Evolutionary conservation across 30 jellyfish, hydroid and myxozoan genomes (phyloP).

Genomic region (Turritopsis rubra): DNA sequence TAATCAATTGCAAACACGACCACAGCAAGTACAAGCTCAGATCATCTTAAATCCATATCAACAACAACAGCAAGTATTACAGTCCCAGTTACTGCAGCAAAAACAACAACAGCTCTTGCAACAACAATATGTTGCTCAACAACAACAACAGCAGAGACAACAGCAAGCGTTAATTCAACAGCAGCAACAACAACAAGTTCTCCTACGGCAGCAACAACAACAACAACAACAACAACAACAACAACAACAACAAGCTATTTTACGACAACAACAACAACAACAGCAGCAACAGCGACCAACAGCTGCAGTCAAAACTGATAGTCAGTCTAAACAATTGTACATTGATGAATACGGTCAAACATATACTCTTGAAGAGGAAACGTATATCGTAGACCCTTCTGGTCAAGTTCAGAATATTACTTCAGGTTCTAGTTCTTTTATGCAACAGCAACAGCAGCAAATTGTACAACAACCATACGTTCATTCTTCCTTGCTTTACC

Average conservation of each 20-base stretch:
- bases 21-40: background rate
- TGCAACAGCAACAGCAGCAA: conserved; percentile 31
- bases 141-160: conserved; percentile 36
- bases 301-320: background rate
- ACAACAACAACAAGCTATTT: conserved; percentile 13
- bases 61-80: conserved; percentile 13
- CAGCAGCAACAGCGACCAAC: background rate
- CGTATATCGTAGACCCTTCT: conserved; percentile 31
- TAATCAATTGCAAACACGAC: conserved; percentile 14
- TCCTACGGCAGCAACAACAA: background rate
- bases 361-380: conserved; percentile 34
- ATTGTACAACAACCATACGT: background rate
- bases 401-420: conserved; percentile 27
- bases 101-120: conserved; percentile 18
- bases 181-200: conserved; percentile 17
- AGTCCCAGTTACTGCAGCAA: conserved; percentile 2
- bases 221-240: conserved; percentile 36
- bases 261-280: conserved; percentile 21
- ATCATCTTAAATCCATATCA: conserved; percentile 7
- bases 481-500: conserved; percentile 24
- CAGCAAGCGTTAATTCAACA: conserved; percentile 11
- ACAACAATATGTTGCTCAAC: background rate
- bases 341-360: conserved; percentile 41
- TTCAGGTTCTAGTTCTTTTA: background rate
- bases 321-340: conserved; percentile 12